Conservation (phyloP, 2,888 invertebrate genomes). For the Drosophila birchii region DNA sequence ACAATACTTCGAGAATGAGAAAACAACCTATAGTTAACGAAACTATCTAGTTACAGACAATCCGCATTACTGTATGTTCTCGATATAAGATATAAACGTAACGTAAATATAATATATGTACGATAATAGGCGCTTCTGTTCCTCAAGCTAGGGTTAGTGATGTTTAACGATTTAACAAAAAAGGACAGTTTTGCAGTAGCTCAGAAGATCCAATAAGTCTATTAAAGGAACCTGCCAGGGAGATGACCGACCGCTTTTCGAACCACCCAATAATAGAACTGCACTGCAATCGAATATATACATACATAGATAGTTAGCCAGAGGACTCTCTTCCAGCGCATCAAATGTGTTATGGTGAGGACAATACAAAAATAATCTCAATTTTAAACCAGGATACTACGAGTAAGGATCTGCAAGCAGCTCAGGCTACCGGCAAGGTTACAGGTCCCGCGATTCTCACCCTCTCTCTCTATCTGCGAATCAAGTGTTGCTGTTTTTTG, state of each 20-base stretch:
- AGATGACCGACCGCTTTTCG: conserved; percentile 20
- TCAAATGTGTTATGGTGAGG: conserved; percentile 68
- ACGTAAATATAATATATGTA: conserved; percentile 26
- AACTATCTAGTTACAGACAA: conserved; percentile 73
- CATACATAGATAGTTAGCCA: conserved; percentile 20
- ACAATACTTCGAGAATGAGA: conserved; percentile 24
- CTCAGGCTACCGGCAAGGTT: conserved; percentile 11
- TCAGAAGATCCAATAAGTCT: conserved; percentile 30
- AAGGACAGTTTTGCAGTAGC: conserved; percentile 45
- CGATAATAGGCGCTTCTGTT: conserved; percentile 70
- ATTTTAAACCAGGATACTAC: conserved; percentile 15
- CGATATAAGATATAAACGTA: conserved; percentile 30
- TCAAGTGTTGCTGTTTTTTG: conserved; percentile 37
- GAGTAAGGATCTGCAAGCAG: conserved; percentile 9
- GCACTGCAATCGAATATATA: conserved; percentile 34
- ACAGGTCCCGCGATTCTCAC: conserved; percentile 8
- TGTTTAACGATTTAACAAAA: conserved; percentile 35
- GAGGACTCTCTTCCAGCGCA: conserved; percentile 62
- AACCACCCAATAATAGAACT: conserved; percentile 19
- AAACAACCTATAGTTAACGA: conserved; percentile 46
- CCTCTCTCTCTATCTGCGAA: conserved; percentile 16
- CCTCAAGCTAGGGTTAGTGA: conserved; percentile 76
- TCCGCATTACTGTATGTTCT: conserved; percentile 52
- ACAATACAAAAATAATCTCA: conserved; percentile 58
- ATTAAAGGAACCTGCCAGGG: conserved; percentile 47